Percentiles rank a stretch among this genome's conserved stretches.
Conservation (phyloP, 2,113 vertebrate genomes). For the Leuciscus idus region DNA sequence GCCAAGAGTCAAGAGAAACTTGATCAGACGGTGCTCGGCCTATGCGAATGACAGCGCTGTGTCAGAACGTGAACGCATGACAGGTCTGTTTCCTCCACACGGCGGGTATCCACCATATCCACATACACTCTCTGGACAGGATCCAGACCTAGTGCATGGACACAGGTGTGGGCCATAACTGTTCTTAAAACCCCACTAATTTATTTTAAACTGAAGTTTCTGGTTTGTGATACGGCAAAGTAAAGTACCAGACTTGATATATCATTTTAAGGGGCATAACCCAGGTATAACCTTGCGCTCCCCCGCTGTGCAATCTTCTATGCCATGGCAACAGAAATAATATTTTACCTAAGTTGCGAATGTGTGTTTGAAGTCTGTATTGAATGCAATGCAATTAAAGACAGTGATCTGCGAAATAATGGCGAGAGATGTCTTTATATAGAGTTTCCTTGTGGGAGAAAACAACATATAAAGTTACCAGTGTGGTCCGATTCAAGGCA, state of each 20-base stretch:
- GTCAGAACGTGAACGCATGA: conserved; percentile 47
- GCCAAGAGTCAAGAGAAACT: conserved; percentile 68
- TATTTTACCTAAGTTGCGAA: not conserved
- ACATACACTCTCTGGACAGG: conserved; percentile 26
- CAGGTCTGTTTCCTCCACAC: not conserved
- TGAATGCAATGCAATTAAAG: not conserved
- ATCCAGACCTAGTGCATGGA: conserved; percentile 28
- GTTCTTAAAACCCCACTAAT: not conserved
- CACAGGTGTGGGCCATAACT: conserved; percentile 46
- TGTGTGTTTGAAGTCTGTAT: not conserved
- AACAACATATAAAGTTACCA: not conserved
- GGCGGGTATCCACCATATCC: not conserved
- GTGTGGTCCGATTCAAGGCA: not conserved
- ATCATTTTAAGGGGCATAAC: conserved; percentile 24
- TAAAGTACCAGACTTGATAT: conserved; percentile 37
- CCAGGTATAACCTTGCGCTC: not conserved
- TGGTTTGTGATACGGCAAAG: not conserved
- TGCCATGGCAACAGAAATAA: not conserved
- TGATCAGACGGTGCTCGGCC: conserved; percentile 60
- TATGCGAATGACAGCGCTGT: conserved; percentile 47
- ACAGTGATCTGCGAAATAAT: not conserved
- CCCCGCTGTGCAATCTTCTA: not conserved
- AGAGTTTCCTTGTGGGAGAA: no score
- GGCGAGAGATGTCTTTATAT: no score
- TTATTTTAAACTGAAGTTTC: conserved; percentile 29